Conservation (phyloP, 1,140 invertebrate genomes). For the Drosophila willistoni region DNA sequence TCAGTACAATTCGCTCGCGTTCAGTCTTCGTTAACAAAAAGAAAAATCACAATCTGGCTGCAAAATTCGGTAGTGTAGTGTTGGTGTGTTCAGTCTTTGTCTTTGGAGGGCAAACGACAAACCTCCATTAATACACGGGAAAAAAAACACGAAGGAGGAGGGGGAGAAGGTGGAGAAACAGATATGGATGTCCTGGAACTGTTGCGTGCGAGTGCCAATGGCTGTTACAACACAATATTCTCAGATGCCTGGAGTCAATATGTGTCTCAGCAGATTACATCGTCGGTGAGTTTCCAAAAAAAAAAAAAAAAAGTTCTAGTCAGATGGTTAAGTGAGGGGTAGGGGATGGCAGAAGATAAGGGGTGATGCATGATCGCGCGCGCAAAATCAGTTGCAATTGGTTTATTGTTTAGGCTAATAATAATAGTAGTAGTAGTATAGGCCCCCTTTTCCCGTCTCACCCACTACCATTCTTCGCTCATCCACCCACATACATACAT, state of each 20-base stretch:
- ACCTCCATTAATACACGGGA: background rate
- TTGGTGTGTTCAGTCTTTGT: constrained; percentile 11
- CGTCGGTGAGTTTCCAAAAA: constrained; percentile 65
- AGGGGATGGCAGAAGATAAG: too few species aligned
- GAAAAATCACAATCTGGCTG: background rate
- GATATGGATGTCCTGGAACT: constrained; percentile 73
- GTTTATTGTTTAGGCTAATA: constrained; percentile 33
- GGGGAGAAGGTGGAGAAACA: background rate
- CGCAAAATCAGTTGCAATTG: constrained; percentile 25
- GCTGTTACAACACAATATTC: constrained; percentile 65
- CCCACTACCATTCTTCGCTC: too few species aligned
- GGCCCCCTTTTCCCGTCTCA: background rate
- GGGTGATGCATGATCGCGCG: constrained; percentile 3
- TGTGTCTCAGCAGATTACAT: constrained; percentile 63
- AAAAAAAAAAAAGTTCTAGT: background rate
- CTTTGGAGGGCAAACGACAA: background rate
- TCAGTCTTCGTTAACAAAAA: background rate
- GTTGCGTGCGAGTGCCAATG: constrained; percentile 60
- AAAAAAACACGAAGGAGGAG: background rate
- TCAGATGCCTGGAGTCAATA: constrained; percentile 74
- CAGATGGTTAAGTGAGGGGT: background rate
- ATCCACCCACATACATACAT: too few species aligned
- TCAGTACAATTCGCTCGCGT: background rate
- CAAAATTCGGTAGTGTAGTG: constrained; percentile 10
- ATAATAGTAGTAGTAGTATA: constrained; percentile 13